A percentile compares a stretch with the other conserved stretches of the same genome.
These are phyloP conservation scores for Gasterosteus aculeatus DNA, from an alignment of 2,113 vertebrate species.

Conservation along the genomic window DNA sequence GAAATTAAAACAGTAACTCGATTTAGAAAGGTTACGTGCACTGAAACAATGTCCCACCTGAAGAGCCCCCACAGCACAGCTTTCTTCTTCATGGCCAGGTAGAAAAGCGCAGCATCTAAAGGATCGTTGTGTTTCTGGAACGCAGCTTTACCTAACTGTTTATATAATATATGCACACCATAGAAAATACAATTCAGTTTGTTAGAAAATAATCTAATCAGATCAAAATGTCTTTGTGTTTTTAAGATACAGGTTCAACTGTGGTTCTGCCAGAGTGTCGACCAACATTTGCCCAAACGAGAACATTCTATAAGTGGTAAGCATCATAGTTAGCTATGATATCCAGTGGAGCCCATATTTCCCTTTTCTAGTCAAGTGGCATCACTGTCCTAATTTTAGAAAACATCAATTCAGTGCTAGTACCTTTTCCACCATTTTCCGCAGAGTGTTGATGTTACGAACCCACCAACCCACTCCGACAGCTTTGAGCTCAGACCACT, in stretches of 20 bases:
- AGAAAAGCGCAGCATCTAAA: constrained; percentile 96
- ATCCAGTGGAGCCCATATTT: background rate
- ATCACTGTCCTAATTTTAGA: background rate
- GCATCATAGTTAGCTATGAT: background rate
- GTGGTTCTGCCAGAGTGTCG: background rate
- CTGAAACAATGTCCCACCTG: constrained; percentile 79
- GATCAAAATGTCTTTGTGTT: background rate
- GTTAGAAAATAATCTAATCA: background rate
- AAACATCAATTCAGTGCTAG: background rate
- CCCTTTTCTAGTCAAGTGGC: background rate
- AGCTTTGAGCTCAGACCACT: constrained; percentile 96
- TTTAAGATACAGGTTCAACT: background rate
- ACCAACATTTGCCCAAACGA: background rate
- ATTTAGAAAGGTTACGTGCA: background rate
- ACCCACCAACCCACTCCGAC: constrained; percentile 99
- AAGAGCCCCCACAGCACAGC: constrained; percentile 98
- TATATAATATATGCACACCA: background rate
- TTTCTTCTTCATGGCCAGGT: constrained; percentile 98
- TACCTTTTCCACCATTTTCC: constrained; percentile 98
- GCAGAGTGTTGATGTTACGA: constrained; percentile 95
- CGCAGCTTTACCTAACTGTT: constrained; percentile 89
- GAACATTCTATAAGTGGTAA: background rate
- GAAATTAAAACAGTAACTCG: background rate
- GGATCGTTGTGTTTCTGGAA: constrained; percentile 97
- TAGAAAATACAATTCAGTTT: background rate